Base-by-base conservation (phyloP, 2,797 vertebrate species). In the Eptatretus atami region DNA sequence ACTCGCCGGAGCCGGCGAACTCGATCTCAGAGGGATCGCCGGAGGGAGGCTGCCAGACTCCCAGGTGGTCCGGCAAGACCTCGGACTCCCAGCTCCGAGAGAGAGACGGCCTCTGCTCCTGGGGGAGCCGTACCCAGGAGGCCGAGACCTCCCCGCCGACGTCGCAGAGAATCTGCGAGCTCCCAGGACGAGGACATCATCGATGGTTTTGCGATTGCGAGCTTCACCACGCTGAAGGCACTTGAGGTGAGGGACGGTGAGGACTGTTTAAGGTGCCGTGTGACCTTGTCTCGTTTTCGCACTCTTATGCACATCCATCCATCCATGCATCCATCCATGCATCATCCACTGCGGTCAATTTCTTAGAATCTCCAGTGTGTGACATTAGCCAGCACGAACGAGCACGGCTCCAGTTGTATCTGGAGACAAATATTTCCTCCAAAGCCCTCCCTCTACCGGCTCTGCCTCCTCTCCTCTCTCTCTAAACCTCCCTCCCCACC, bases 101-200 rank as follows among this genome's bases (percentile, higher is more conserved):
- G 84, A 44, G 86, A 92, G 69, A 75, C 78, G 68, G 84, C 86
- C 74, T 75, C 78, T 69, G 79, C 82, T 65, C 77, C 78, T 72
- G 79, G 71, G 75, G 75, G 77, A 71, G 75, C 79, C 52, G 73
- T 78, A 67, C 71, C 77, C 13, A 74, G 77, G 76, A 78, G 80
- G 75, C 74, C 75, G 65, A 81, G 83, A 66, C 80, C 81, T 72
- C 81, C 80, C 65, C 76, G 84, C 69, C 76, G 84, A 69, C 75
- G 83, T 71, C 82, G 83, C 69, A 79, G 86, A 75, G 78, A 82
- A 60, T 84, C 84, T 76, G 88, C 85, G 71, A 80, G 84, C 74
- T 90, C 86, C 52, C 86, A 90, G 74, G 86, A 93, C 70, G 86
- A 93, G 76, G 86, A 92, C 70, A 79, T 92, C 73, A 86, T 93